A percentile compares a stretch with the other conserved stretches of the same genome.
Evolutionary conservation across 1,140 invertebrate species (phyloP).

Genomic region (Caerostris extrusa): DNA sequence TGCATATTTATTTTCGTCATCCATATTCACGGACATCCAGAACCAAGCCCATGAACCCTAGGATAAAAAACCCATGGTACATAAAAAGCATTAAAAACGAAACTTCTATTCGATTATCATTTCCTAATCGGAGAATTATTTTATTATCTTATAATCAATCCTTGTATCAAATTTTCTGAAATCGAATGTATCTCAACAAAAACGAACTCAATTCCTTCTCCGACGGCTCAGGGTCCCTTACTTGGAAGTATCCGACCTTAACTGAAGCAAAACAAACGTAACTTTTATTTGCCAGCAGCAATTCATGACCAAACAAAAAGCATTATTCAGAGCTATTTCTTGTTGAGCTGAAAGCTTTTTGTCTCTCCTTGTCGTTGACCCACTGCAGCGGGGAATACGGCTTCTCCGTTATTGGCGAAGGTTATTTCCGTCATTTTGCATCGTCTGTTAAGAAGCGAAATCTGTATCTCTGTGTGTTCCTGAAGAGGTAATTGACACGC

Average conservation of each 20-base stretch:
- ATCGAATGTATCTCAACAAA: too few species aligned
- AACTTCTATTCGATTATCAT: too few species aligned
- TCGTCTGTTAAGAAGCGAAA: slow-evolving; percentile 49
- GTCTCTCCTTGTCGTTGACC: slow-evolving; percentile 48
- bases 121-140: too few species aligned
- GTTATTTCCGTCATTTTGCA: slow-evolving; percentile 74
- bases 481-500: slow-evolving; percentile 59
- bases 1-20: too few species aligned
- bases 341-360: not conserved
- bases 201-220: not conserved
- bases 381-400: slow-evolving; percentile 35
- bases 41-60: too few species aligned
- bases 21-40: too few species aligned
- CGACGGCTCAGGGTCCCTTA: not conserved
- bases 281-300: not conserved
- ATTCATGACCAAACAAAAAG: slow-evolving; percentile 72
- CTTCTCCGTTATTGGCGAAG: slow-evolving; percentile 52
- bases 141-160: too few species aligned
- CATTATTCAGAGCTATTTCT: slow-evolving; percentile 46
- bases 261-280: slow-evolving; percentile 23
- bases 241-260: not conserved
- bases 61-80: too few species aligned
- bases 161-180: too few species aligned
- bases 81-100: too few species aligned
- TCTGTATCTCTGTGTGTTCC: slow-evolving; percentile 43